Percentiles rank a stretch among this genome's conserved stretches.
Evolutionary conservation across 2,888 invertebrate genomes (phyloP).

Genomic region (Unio pictorum): DNA sequence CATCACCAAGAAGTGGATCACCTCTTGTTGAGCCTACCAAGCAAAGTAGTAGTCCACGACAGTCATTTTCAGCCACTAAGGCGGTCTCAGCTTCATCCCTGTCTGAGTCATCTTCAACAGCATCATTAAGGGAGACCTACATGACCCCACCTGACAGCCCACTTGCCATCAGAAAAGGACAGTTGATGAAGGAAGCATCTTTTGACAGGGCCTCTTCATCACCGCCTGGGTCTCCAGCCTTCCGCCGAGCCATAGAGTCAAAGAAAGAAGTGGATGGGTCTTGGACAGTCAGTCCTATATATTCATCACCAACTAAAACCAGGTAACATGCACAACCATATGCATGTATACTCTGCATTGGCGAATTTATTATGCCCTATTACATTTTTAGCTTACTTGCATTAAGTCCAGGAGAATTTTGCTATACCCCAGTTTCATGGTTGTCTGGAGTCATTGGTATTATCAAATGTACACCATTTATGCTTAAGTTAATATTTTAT

Average conservation of each 20-base stretch:
- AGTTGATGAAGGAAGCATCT: conserved; percentile 55
- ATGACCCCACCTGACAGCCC: conserved; percentile 62
- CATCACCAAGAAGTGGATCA: conserved; percentile 30
- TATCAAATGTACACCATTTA: too few relatives aligned
- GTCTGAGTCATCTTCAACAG: conserved; percentile 43
- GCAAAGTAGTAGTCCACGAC: conserved; percentile 19
- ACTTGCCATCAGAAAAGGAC: conserved; percentile 22
- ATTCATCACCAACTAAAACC: conserved; percentile 45
- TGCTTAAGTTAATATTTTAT: too few relatives aligned
- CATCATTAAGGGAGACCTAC: conserved; percentile 45
- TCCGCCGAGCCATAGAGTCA: conserved; percentile 5
- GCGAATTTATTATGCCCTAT: too few relatives aligned
- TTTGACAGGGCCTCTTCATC: conserved; percentile 53
- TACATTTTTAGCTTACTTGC: too few relatives aligned
- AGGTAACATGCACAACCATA: conserved; percentile 19
- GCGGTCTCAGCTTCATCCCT: conserved; percentile 21
- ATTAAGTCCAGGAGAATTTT: too few relatives aligned
- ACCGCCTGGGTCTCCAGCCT: conserved; percentile 44
- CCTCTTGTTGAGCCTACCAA: neutral
- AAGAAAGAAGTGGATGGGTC: conserved; percentile 24
- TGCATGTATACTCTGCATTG: too few relatives aligned
- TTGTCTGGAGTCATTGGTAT: too few relatives aligned
- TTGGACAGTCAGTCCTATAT: conserved; percentile 35
- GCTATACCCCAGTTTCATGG: too few relatives aligned
- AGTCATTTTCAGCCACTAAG: conserved; percentile 33